Percentiles rank a stretch among this genome's conserved stretches.
Conservation (phyloP, 1,140 invertebrate species). For the Achatina immaculata region DNA sequence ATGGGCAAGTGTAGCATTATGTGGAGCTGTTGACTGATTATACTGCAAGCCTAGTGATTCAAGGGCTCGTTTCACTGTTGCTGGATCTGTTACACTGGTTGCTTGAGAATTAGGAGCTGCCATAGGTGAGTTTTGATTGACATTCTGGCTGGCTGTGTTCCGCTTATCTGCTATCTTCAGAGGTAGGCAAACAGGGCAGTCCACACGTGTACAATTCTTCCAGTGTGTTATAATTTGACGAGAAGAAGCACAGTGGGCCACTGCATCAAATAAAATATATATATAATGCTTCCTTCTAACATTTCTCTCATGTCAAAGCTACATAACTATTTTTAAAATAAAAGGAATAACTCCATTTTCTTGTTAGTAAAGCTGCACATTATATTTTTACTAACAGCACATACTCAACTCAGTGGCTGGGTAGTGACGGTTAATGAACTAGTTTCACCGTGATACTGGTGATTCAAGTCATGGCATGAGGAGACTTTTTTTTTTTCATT, state of each 20-base stretch:
- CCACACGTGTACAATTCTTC: slow-evolving; percentile 94
- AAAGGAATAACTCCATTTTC: too few relatives aligned
- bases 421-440: too few relatives aligned
- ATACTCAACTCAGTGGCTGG: too few relatives aligned
- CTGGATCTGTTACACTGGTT: slow-evolving; percentile 50
- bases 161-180: slow-evolving; percentile 92
- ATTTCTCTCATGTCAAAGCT: too few relatives aligned
- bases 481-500: too few relatives aligned
- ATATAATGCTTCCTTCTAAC: not conserved
- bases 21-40: slow-evolving; percentile 37
- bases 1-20: slow-evolving; percentile 3
- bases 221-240: slow-evolving; percentile 98
- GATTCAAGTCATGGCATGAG: too few relatives aligned
- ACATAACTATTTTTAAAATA: too few relatives aligned
- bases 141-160: slow-evolving; percentile 53
- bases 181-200: slow-evolving; percentile 98
- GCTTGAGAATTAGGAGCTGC: slow-evolving; percentile 46
- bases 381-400: too few relatives aligned
- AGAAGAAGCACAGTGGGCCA: slow-evolving; percentile 96
- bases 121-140: slow-evolving; percentile 44
- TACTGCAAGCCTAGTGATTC: slow-evolving; percentile 82
- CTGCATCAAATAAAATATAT: slow-evolving; percentile 55
- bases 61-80: slow-evolving; percentile 84
- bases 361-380: too few relatives aligned
- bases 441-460: too few relatives aligned